These are phyloP conservation scores for Neoarius graeffei DNA, from an alignment of 2,113 vertebrate genomes.

Conservation along the genomic window DNA sequence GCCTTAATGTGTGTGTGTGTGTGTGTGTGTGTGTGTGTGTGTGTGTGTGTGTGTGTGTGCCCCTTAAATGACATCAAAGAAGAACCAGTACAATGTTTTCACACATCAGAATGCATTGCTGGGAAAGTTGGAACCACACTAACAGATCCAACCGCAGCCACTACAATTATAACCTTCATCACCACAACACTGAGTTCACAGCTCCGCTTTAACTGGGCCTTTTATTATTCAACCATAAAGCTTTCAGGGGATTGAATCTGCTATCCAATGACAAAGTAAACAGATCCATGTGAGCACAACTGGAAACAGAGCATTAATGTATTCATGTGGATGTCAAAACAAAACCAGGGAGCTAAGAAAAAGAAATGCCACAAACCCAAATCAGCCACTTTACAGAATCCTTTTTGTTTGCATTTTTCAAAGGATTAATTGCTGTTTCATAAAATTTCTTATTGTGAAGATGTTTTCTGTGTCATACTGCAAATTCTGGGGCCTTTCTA, in stretches of 20 bases:
- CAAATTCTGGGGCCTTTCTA: background rate
- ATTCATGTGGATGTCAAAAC: constrained; percentile 13
- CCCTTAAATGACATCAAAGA: constrained; percentile 10
- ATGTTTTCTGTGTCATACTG: background rate
- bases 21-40: constrained; percentile 10
- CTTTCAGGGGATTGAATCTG: constrained; percentile 36
- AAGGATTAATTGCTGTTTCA: background rate
- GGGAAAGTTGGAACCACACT: constrained; percentile 21
- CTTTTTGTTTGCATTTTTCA: background rate
- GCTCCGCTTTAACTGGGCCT: constrained; percentile 23
- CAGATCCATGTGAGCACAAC: constrained; percentile 12
- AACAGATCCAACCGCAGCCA: constrained; percentile 33
- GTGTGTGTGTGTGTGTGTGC: constrained; percentile 13
- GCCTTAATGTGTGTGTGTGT: constrained; percentile 12
- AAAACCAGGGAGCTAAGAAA: constrained; percentile 13
- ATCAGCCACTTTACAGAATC: constrained; percentile 15
- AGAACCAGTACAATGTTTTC: constrained; percentile 35
- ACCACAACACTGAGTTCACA: constrained; percentile 42
- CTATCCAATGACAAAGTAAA: constrained; percentile 34
- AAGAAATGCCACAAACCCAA: constrained; percentile 13
- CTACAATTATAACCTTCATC: constrained; percentile 30
- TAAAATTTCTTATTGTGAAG: background rate
- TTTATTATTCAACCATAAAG: constrained; percentile 37
- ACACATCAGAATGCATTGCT: constrained; percentile 20
- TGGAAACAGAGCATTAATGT: background rate